Evolutionary conservation across 1,140 invertebrate species (phyloP), one percentile per base, ranked within the genome.

Genomic region (Papilio polyxenes): DNA sequence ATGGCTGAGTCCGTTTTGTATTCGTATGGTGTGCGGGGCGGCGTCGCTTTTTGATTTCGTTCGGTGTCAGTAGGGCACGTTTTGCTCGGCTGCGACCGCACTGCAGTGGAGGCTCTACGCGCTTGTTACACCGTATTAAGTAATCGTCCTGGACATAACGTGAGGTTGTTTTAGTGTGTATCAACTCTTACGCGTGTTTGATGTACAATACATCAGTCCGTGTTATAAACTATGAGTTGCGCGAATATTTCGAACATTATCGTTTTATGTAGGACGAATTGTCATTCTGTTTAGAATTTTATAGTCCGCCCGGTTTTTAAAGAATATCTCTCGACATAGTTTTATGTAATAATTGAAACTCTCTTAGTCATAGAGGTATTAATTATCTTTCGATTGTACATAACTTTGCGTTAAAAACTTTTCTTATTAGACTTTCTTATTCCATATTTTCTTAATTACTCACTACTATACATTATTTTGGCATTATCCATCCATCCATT

Each of bases 11-110:
- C 84, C 78, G 84, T 85, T 88, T 89, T 84, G 87, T 91, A 88
- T 90, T 87, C 88, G 82, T 81, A 83, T 59, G 81, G 81, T 83
- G 59, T 81, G 51, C 76, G 82, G 78, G 75, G 77, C 84, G 82
- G 59, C 86, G 76, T 82, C 85, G 87, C 87, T 86, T 91, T 90
- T 90, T 92, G 86, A 89, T 89, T 90, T 89, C 85, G 83, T 92
- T 91, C 85, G 87, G 89, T 92, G 92, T 92, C 87, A 92, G 89
- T 92, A 89, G 91, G 89, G 84, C 90, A 93, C 87, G 85, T 85
- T 85, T 89, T 82, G 83, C 82, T 86, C 83, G 86, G 69, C 83
- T 89, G 87, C 83, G 84, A 80, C 83, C 80, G 78, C 77, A 82
- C 83, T 89, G 87, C 82, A 87, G 85, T 84, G 84, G 83, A 84